Conservation (phyloP, 2,888 invertebrate genomes). For the Bembecia ichneumoniformis region DNA sequence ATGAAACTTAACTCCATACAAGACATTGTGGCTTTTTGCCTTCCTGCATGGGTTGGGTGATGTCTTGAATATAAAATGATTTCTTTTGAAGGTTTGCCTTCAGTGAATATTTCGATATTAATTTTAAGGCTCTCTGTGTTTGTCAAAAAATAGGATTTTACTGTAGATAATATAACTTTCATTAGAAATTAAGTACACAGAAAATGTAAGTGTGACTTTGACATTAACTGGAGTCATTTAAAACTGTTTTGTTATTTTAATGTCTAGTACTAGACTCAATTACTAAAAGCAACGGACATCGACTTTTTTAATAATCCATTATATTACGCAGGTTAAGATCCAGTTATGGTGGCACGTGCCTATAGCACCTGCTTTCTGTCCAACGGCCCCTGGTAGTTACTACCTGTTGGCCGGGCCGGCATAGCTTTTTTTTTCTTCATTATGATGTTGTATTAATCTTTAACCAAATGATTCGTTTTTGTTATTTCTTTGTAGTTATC, state of each 20-base stretch:
- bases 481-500: no score
- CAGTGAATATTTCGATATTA: no score
- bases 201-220: background rate
- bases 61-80: constrained; percentile 42
- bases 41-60: constrained; percentile 32
- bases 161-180: no score
- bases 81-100: no score
- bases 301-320: no score
- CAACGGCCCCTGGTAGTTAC: no score
- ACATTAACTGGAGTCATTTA: background rate
- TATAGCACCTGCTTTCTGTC: background rate
- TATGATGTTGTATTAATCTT: background rate
- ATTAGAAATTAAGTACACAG: no score
- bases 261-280: background rate
- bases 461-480: constrained; percentile 3
- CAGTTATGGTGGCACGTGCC: background rate
- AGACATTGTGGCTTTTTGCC: constrained; percentile 59
- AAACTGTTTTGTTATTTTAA: background rate
- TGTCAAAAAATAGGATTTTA: no score
- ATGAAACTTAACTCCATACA: constrained; percentile 8
- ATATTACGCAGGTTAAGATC: background rate
- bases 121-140: no score
- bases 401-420: no score
- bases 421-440: background rate
- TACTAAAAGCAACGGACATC: no score